phyloP scores from a whole-genome alignment of 2,113 vertebrate genomes.

The Corydoras maculifer region DNA sequence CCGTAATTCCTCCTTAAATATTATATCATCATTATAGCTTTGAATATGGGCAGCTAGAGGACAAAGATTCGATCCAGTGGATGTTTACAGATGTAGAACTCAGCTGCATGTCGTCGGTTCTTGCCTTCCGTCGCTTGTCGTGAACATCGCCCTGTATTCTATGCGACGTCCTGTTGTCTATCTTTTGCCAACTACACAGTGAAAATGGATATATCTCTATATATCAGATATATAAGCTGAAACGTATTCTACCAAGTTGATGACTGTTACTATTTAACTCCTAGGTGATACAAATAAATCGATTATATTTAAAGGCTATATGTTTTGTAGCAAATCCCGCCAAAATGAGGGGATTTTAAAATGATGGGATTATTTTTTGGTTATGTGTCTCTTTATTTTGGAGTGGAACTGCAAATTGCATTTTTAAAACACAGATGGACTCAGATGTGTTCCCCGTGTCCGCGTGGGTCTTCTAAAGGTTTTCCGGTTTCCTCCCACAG shows the following conservation, averaged over 20 bases:
- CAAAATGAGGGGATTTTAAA: too few relatives aligned
- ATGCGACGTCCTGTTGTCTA: conserved; percentile 15
- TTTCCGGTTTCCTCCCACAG: too few relatives aligned
- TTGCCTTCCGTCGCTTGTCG: background rate
- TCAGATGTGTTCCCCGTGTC: too few relatives aligned
- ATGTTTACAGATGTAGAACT: conserved; percentile 39
- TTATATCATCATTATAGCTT: background rate
- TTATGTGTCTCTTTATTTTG: too few relatives aligned
- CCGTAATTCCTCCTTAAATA: background rate
- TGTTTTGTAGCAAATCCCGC: conserved; percentile 24
- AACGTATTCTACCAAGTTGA: conserved; percentile 57
- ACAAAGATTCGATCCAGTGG: conserved; percentile 6
- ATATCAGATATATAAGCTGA: conserved; percentile 10
- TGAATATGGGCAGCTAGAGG: conserved; percentile 39
- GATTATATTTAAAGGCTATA: conserved; percentile 30
- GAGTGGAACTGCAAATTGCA: too few relatives aligned
- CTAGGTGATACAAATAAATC: conserved; percentile 34
- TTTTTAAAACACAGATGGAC: too few relatives aligned
- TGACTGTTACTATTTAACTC: conserved; percentile 69
- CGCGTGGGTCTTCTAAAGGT: too few relatives aligned
- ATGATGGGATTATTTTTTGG: too few relatives aligned
- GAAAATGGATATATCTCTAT: conserved; percentile 15
- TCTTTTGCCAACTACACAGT: conserved; percentile 30
- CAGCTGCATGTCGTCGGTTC: conserved; percentile 15
- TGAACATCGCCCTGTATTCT: conserved; percentile 9